Base-by-base conservation (phyloP, 2,113 vertebrate species). In the Hymenochirus boettgeri region DNA sequence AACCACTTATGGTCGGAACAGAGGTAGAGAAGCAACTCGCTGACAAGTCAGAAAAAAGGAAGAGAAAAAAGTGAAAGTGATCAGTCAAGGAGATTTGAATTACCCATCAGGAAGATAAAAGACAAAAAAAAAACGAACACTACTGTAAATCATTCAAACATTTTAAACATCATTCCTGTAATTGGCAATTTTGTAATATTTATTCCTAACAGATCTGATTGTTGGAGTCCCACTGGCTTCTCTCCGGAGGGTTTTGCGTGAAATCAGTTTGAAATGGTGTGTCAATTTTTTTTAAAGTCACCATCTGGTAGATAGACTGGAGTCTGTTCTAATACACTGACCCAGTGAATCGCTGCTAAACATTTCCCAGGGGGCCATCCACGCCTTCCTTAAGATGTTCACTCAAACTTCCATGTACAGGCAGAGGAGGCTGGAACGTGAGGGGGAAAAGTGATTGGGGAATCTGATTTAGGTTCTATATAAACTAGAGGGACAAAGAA, bases 131-230 rank as follows among this genome's bases (percentile, higher is more conserved):
- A 11, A 12, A 23, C n/a, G 10, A 22, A 33, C 7, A 45, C 26
- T 2, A 71, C 73, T 77, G 1, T 76, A 65, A 80, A 93, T 90
- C 91, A 91, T 88, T 80, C 85, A 80, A 88, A 94, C 90, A 85
- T 88, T 93, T 92, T 87, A 90, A 91, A 92, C 89, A 90, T 92
- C 92, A 90, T 86, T 83, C 89, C 89, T 86, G 83, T 97, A 97
- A 99, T 96, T 96, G 94, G 90, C 93, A 94, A 93, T 97, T 96
- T 91, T 96, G 93, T 97, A 93, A 93, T 93, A 93, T 94, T 87
- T 93, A 94, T 92, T 97, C 94, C 93, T 94, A 90, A 86, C 89
- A 93, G 94, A 93, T 89, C 82, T 78, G 86, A 89, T 89, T 90
- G 92, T 90, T 87, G 83, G 87, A 85, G 88, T 86, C 82, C 83